These are phyloP conservation scores for Gymnothorax javanicus DNA, from an alignment of 2,797 vertebrate species.

Conservation along the genomic window DNA sequence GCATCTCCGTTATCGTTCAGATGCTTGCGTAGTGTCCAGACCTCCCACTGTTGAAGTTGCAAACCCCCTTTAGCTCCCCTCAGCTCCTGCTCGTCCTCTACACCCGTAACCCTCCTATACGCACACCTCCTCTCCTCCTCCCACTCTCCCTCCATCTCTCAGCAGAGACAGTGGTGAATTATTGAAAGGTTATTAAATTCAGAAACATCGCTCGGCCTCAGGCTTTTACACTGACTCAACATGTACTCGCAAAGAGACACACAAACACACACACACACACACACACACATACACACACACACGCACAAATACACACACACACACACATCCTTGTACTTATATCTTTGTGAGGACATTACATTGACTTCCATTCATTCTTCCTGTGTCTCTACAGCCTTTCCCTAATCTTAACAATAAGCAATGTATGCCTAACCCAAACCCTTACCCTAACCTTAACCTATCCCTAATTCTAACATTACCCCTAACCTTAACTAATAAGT, in stretches of 20 bases:
- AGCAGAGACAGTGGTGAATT: conserved; percentile 43
- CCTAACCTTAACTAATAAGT: too few relatives aligned
- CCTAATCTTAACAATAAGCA: too few relatives aligned
- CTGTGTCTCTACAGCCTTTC: too few relatives aligned
- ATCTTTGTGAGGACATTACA: too few relatives aligned
- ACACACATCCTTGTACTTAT: too few relatives aligned
- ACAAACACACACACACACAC: neutral
- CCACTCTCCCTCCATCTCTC: conserved; percentile 38
- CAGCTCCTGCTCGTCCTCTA: conserved; percentile 19
- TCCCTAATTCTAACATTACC: too few relatives aligned
- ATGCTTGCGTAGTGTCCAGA: neutral
- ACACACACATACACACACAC: neutral
- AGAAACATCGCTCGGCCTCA: conserved; percentile 35
- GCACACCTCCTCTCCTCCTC: neutral
- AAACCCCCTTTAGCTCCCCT: conserved; percentile 21
- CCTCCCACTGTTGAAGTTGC: conserved; percentile 6
- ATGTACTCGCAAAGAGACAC: conserved; percentile 26
- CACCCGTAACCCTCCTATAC: neutral
- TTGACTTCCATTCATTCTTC: too few relatives aligned
- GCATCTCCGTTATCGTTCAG: neutral
- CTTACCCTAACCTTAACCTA: too few relatives aligned
- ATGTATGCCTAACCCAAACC: too few relatives aligned
- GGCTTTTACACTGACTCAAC: conserved; percentile 37
- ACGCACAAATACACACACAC: too few relatives aligned
- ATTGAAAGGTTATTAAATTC: conserved; percentile 53